A percentile compares a stretch with the other conserved stretches of the same genome.
Evolutionary conservation across 2,888 invertebrate species (phyloP).

Genomic region (Diaperis boleti): DNA sequence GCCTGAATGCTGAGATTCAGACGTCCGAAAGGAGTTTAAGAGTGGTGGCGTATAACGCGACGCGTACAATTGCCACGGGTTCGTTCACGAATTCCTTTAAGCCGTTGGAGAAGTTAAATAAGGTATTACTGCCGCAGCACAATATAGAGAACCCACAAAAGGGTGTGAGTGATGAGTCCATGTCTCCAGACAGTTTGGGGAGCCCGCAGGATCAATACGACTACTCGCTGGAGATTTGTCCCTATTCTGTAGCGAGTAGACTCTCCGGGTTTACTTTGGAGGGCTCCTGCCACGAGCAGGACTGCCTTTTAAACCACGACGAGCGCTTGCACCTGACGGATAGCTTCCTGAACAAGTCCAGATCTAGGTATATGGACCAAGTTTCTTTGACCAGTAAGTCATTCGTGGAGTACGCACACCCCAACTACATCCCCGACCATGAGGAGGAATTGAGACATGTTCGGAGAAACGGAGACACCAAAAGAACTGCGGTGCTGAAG

Average conservation of each 20-base stretch:
- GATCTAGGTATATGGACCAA: not conserved
- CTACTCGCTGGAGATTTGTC: slow-evolving; percentile 29
- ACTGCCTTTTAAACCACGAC: not conserved
- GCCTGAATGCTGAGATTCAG: no score
- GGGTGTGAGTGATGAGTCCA: slow-evolving; percentile 27
- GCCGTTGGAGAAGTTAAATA: slow-evolving; percentile 4
- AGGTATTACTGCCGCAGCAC: no score
- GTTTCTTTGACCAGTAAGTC: slow-evolving; percentile 26
- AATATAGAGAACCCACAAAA: no score
- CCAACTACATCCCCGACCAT: slow-evolving; percentile 32
- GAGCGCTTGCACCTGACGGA: slow-evolving; percentile 50
- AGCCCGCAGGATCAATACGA: slow-evolving; percentile 52
- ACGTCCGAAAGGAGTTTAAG: no score
- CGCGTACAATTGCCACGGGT: no score
- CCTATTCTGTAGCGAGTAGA: not conserved
- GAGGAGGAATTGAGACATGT: no score
- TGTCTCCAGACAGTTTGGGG: slow-evolving; percentile 60
- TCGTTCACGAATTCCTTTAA: no score
- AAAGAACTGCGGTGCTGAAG: not conserved
- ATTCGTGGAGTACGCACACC: slow-evolving; percentile 21
- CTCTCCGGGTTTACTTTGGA: slow-evolving; percentile 33
- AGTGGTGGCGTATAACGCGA: no score
- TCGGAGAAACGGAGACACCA: not conserved
- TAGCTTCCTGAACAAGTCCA: slow-evolving; percentile 52
- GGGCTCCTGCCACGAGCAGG: slow-evolving; percentile 28